Evolutionary conservation across 2,888 invertebrate species (phyloP).

Genomic region (Meteorus cinctellus): DNA sequence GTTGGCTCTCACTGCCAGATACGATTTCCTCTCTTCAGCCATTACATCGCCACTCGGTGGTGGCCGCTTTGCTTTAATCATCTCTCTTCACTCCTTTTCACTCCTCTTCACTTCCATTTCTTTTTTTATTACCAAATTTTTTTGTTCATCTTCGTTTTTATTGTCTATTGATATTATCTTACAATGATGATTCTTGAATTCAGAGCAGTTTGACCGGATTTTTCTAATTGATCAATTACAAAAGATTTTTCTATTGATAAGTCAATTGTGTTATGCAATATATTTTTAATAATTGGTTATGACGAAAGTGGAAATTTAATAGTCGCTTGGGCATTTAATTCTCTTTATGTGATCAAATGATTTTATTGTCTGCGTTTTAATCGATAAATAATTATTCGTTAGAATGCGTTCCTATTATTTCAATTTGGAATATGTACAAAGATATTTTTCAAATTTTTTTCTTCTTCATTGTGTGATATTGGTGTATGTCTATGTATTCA

Average conservation of each 20-base stretch:
- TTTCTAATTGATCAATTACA: too few relatives aligned
- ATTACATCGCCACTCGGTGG: neutral
- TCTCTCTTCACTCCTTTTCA: constrained; percentile 6
- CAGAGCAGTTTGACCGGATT: too few relatives aligned
- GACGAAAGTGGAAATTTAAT: neutral
- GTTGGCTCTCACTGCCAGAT: constrained; percentile 42
- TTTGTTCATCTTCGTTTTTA: neutral
- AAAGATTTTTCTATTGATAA: neutral
- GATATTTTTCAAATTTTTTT: neutral
- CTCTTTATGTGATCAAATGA: neutral
- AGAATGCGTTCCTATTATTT: neutral
- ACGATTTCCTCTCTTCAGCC: constrained; percentile 44
- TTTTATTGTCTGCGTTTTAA: neutral
- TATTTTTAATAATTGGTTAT: neutral
- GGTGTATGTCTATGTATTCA: neutral
- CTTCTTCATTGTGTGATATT: neutral
- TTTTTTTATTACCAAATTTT: neutral
- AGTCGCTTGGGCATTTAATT: neutral
- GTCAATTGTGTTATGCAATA: neutral
- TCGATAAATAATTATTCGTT: neutral
- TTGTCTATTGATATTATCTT: neutral
- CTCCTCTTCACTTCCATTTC: constrained; percentile 13
- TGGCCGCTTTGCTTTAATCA: constrained; percentile 8
- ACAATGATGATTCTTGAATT: neutral
- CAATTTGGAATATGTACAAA: neutral